Evolutionary conservation across 1,140 invertebrate genomes (phyloP).

Genomic region (Solenopsis fugax): DNA sequence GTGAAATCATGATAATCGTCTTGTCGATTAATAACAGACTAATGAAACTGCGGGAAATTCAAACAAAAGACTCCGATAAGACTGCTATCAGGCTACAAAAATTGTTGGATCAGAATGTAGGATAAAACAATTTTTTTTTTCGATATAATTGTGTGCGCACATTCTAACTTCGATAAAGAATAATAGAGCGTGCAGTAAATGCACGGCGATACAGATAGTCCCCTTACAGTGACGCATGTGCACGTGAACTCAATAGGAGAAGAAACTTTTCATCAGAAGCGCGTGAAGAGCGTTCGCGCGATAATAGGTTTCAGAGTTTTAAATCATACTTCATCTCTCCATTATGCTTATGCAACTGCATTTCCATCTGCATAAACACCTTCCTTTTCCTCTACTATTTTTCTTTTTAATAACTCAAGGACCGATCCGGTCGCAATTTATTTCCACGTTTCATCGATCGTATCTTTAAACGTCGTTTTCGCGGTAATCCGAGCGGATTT

Average conservation of each 20-base stretch:
- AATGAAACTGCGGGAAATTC: neutral
- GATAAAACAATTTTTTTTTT: neutral
- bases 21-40: neutral
- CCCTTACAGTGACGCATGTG: neutral
- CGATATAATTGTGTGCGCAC: neutral
- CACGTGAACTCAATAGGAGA: conserved; percentile 4
- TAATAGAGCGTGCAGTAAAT: conserved; percentile 34
- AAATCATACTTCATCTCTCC: neutral
- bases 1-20: neutral
- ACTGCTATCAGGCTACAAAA: neutral
- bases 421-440: neutral
- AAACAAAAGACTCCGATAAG: neutral
- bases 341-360: conserved; percentile 16
- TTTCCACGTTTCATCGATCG: neutral
- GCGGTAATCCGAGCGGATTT: neutral
- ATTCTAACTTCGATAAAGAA: conserved; percentile 24
- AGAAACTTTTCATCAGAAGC: conserved; percentile 24
- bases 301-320: conserved; percentile 5
- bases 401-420: conserved; percentile 4
- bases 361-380: neutral
- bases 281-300: neutral
- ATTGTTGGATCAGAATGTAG: neutral
- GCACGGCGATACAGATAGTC: conserved; percentile 6
- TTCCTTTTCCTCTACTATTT: neutral
- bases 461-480: neutral